Conservation (phyloP, 2,797 vertebrate species). For the Sebastes minor region DNA sequence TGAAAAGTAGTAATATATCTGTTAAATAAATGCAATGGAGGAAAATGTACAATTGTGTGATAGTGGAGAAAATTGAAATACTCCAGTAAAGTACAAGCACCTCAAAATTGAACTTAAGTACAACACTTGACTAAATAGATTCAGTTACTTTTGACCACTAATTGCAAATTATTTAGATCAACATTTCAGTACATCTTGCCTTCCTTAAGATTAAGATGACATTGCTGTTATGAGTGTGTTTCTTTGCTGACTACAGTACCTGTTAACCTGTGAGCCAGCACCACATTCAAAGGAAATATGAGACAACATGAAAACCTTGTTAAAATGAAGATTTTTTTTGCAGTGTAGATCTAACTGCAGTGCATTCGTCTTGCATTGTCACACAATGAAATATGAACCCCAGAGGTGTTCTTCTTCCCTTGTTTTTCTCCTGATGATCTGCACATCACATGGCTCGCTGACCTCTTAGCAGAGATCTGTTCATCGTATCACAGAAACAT, state of each 20-base stretch:
- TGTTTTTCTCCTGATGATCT: slow-evolving; percentile 23
- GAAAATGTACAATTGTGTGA: not conserved
- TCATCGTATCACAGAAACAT: slow-evolving; percentile 14
- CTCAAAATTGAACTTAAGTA: not conserved
- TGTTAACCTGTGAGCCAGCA: not conserved
- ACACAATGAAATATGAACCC: slow-evolving; percentile 11
- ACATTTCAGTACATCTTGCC: not conserved
- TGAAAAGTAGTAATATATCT: not conserved
- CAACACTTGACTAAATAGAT: not conserved
- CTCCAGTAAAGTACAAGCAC: not conserved
- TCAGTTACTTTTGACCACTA: not conserved
- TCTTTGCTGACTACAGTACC: not conserved
- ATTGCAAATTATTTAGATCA: not conserved
- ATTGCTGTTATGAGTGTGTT: not conserved
- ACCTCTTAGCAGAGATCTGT: slow-evolving; percentile 17
- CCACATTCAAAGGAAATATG: not conserved
- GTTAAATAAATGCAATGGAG: not conserved
- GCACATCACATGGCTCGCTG: slow-evolving; percentile 8
- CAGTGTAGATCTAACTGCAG: not conserved
- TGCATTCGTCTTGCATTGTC: not conserved
- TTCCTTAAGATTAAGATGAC: not conserved
- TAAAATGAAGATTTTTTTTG: not conserved
- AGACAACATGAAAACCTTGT: not conserved
- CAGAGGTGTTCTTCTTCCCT: not conserved
- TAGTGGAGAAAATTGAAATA: not conserved